phyloP scores from a whole-genome alignment of 2,113 vertebrate genomes.

The Coracopsis vasa region DNA sequence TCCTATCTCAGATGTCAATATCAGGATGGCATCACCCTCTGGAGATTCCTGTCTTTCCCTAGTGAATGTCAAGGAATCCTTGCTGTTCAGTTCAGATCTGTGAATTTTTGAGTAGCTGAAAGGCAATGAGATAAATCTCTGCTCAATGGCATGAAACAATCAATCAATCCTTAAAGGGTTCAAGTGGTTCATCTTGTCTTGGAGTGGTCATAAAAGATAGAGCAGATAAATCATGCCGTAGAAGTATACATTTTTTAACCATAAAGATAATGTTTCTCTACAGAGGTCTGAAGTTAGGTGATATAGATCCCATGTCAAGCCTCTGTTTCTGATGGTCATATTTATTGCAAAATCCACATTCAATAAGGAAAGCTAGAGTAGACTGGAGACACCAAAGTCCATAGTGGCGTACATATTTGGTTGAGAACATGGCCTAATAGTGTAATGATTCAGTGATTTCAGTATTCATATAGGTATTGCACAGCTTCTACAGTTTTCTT shows the following conservation, averaged over 20 bases:
- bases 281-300: not conserved
- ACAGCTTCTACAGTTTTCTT: not conserved
- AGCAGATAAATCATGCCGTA: not conserved
- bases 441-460: not conserved
- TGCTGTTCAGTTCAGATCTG: not conserved
- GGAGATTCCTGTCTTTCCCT: not conserved
- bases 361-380: not conserved
- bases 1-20: not conserved
- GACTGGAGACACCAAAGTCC: not conserved
- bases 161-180: not conserved
- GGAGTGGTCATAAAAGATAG: not conserved
- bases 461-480: not conserved
- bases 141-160: not conserved
- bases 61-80: accelerated
- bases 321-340: not conserved
- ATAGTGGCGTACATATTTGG: not conserved
- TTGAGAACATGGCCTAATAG: not conserved
- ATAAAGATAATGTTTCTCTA: not conserved
- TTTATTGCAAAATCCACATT: not conserved
- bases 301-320: not conserved
- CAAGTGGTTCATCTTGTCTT: not conserved
- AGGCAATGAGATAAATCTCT: not conserved
- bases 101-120: not conserved
- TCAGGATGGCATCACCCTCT: not conserved
- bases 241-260: not conserved